Conservation (phyloP, 23 tunicate species). For the Ciona savignyi region DNA sequence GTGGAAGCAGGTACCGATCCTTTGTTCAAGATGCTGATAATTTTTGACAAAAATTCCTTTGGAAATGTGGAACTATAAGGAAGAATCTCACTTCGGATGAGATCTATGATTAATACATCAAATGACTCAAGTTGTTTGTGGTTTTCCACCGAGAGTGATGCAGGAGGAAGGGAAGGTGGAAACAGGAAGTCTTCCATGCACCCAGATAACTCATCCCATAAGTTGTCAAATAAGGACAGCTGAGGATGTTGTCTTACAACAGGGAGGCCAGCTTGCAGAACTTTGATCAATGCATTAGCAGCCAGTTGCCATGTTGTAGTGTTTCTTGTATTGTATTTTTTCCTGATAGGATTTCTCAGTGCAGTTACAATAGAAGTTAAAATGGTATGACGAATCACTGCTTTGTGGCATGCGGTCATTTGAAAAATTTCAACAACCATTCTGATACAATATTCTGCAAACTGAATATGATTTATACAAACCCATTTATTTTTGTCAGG, state of each 20-base stretch:
- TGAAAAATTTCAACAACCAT: constrained; percentile 70
- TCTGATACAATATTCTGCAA: constrained; percentile 81
- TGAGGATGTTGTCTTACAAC: constrained; percentile 92
- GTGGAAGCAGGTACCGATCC: constrained; percentile 48
- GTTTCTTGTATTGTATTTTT: constrained; percentile 18
- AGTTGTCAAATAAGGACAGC: constrained; percentile 38
- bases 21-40: constrained; percentile 60
- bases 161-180: constrained; percentile 35
- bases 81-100: constrained; percentile 63
- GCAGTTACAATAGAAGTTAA: constrained; percentile 46
- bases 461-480: constrained; percentile 56
- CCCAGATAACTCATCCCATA: constrained; percentile 77
- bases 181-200: constrained; percentile 86
- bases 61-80: constrained; percentile 78
- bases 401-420: constrained; percentile 90
- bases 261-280: constrained; percentile 79
- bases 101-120: constrained; percentile 58
- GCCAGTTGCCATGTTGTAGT: constrained; percentile 79
- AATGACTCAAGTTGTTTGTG: constrained; percentile 47
- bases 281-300: constrained; percentile 63
- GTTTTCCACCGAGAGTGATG: constrained; percentile 52
- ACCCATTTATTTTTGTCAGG: constrained; percentile 59
- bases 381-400: constrained; percentile 65
- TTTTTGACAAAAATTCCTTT: constrained; percentile 35
- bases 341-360: constrained; percentile 39